Conservation (phyloP, 1,140 invertebrate species). For the Drosophila asahinai region DNA sequence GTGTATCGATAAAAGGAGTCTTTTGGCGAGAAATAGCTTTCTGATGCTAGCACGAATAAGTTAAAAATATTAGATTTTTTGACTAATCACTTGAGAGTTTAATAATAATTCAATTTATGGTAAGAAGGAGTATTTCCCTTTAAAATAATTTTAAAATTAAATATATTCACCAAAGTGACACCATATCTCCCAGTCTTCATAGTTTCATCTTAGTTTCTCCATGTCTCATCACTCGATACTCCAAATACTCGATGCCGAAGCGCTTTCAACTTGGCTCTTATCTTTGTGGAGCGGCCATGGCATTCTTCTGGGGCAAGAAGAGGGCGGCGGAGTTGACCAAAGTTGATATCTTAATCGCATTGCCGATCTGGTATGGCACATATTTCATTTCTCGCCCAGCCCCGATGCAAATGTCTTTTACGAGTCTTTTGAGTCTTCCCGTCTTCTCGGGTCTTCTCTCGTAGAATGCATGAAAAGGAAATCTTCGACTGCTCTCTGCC, state of each 20-base stretch:
- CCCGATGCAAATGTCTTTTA: conserved; percentile 44
- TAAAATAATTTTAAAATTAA: not conserved
- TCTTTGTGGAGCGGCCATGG: conserved; percentile 62
- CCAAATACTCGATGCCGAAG: conserved; percentile 5
- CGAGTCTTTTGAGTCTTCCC: not conserved
- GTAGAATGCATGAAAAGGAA: conserved; percentile 61
- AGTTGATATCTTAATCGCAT: conserved; percentile 81
- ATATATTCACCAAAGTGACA: not conserved
- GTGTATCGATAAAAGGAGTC: no score
- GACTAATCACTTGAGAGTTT: not conserved
- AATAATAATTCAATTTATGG: not conserved
- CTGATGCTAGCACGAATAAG: not conserved
- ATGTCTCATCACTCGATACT: conserved; percentile 10
- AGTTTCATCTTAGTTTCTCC: conserved; percentile 4
- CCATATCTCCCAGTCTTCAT: no score
- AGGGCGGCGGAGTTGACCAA: conserved; percentile 21
- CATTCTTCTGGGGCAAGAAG: conserved; percentile 22
- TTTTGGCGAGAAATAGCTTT: no score
- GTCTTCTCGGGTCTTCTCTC: not conserved
- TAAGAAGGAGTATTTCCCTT: not conserved
- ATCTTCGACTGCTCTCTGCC: conserved; percentile 28
- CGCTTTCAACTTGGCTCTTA: conserved; percentile 43
- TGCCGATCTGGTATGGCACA: conserved; percentile 65
- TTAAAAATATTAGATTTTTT: not conserved
- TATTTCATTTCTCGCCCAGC: conserved; percentile 56